These are phyloP conservation scores for Plecturocebus donacophilus DNA, from an alignment of 2,113 vertebrate genomes.

Conservation along the genomic window DNA sequence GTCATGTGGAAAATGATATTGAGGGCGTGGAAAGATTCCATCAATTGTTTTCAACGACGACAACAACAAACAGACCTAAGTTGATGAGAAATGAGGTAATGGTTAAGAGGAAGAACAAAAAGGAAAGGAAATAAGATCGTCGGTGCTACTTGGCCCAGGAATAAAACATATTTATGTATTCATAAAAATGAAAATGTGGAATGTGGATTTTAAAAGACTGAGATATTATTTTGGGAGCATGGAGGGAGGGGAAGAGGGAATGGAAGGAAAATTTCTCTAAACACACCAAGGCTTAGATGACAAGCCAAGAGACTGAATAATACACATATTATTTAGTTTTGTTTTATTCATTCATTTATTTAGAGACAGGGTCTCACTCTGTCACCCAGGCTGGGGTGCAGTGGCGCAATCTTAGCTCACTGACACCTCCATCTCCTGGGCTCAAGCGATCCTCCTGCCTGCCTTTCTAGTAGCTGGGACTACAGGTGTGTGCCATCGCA, in stretches of 20 bases:
- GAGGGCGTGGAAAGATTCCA: slow-evolving; percentile 32
- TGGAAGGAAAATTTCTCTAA: neutral
- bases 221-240: neutral
- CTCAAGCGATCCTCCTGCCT: too few relatives aligned
- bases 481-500: too few relatives aligned
- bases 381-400: too few relatives aligned
- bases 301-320: neutral
- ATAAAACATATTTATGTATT: neutral
- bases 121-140: neutral
- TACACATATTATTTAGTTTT: too few relatives aligned
- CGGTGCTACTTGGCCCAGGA: neutral
- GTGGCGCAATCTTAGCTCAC: too few relatives aligned
- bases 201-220: neutral
- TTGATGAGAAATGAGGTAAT: slow-evolving; percentile 59
- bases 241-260: neutral
- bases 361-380: too few relatives aligned
- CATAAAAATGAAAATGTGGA: neutral
- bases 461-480: too few relatives aligned
- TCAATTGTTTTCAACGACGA: slow-evolving; percentile 43
- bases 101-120: slow-evolving; percentile 21
- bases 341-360: too few relatives aligned
- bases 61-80: neutral
- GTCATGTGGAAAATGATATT: slow-evolving; percentile 52
- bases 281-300: neutral
- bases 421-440: too few relatives aligned